These are phyloP conservation scores for Pleuronectes platessa DNA, from an alignment of 2,113 vertebrate genomes.

Conservation along the genomic window DNA sequence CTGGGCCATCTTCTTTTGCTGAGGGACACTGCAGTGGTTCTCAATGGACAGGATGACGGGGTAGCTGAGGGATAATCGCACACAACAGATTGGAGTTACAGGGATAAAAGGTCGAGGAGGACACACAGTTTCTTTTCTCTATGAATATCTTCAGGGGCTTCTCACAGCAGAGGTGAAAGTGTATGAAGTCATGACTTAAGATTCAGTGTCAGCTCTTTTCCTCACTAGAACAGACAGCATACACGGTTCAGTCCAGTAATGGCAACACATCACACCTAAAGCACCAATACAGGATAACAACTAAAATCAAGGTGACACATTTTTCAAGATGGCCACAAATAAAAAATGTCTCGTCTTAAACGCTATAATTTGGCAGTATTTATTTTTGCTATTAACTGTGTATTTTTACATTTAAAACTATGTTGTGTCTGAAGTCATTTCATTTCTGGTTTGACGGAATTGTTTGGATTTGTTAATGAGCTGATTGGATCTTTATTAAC, in stretches of 20 bases:
- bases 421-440: no score
- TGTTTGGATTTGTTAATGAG: no score
- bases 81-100: constrained; percentile 2
- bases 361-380: background rate
- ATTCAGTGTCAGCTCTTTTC: background rate
- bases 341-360: no score
- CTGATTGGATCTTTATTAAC: no score
- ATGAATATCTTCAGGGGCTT: no score
- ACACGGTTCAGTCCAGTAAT: background rate
- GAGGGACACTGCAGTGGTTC: constrained; percentile 96
- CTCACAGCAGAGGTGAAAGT: background rate
- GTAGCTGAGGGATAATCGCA: constrained; percentile 81
- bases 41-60: constrained; percentile 97
- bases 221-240: background rate
- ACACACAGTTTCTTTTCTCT: background rate
- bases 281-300: background rate
- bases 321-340: no score
- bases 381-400: no score
- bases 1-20: constrained; percentile 99
- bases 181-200: background rate
- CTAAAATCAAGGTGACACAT: background rate
- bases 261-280: background rate
- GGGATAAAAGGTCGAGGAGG: background rate
- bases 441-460: no score
- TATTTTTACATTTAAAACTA: no score